Evolutionary conservation across 2,888 invertebrate species (phyloP).

Genomic region (Brassicogethes aeneus): DNA sequence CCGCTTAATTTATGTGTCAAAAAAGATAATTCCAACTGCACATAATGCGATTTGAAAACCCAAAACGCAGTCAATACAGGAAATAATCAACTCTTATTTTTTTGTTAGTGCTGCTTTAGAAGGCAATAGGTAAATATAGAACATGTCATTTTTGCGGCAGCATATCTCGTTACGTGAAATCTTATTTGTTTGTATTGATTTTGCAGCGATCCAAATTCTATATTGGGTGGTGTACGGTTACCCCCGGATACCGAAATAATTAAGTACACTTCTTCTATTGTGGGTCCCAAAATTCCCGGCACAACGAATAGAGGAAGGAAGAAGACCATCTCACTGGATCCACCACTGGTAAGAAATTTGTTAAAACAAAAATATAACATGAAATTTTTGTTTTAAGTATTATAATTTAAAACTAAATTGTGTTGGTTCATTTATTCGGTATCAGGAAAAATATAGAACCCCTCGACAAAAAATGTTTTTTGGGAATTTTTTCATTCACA

Average conservation of each 20-base stretch:
- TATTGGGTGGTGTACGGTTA: constrained; percentile 72
- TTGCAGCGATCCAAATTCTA: constrained; percentile 70
- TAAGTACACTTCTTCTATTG: constrained; percentile 80
- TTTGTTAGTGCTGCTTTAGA: constrained; percentile 59
- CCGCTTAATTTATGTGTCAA: not conserved
- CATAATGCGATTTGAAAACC: too few relatives aligned
- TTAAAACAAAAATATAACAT: not conserved
- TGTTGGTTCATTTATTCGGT: too few relatives aligned
- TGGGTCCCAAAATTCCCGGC: constrained; percentile 78
- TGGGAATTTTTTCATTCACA: too few relatives aligned
- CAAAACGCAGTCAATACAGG: too few relatives aligned
- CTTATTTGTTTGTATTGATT: too few relatives aligned
- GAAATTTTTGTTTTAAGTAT: not conserved
- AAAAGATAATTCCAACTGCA: too few relatives aligned
- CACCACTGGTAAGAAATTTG: constrained; percentile 48
- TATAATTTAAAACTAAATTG: too few relatives aligned
- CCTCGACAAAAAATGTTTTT: too few relatives aligned
- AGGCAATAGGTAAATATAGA: constrained; percentile 51
- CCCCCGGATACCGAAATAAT: constrained; percentile 87
- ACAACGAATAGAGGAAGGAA: constrained; percentile 78
- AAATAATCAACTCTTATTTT: constrained; percentile 23
- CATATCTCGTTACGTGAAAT: too few relatives aligned
- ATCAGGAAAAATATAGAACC: too few relatives aligned
- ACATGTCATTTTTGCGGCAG: not conserved
- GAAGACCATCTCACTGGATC: constrained; percentile 81